These are phyloP conservation scores for Aphis craccivora DNA, from an alignment of 1,140 invertebrate species.

Conservation along the genomic window DNA sequence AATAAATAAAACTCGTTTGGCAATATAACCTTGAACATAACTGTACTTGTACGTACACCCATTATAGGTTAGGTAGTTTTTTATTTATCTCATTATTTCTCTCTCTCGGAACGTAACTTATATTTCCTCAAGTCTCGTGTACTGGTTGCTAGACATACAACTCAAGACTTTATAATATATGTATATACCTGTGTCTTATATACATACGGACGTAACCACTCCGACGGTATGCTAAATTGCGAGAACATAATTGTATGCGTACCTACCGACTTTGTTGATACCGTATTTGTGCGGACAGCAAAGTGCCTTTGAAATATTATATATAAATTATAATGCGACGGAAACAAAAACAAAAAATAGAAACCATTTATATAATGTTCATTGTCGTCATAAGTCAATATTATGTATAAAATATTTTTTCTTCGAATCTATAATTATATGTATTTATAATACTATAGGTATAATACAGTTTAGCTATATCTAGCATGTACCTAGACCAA, in stretches of 20 bases:
- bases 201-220: neutral
- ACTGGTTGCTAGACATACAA: neutral
- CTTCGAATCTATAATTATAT: neutral
- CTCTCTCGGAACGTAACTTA: neutral
- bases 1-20: conserved; percentile 36
- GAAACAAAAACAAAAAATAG: neutral
- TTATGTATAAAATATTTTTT: neutral
- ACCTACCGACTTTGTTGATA: neutral
- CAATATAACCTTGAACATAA: conserved; percentile 49
- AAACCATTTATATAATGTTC: neutral
- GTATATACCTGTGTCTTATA: too few species aligned
- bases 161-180: neutral
- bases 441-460: neutral
- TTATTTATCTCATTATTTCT: neutral
- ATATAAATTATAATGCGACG: neutral
- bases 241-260: neutral
- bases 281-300: neutral
- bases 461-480: neutral
- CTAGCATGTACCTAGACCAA: too few species aligned
- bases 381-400: neutral
- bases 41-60: neutral
- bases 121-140: neutral
- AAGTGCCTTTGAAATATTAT: neutral
- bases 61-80: neutral
- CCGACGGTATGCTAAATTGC: neutral